Conservation (phyloP, 2,888 invertebrate genomes). For the Troilus luridus region DNA sequence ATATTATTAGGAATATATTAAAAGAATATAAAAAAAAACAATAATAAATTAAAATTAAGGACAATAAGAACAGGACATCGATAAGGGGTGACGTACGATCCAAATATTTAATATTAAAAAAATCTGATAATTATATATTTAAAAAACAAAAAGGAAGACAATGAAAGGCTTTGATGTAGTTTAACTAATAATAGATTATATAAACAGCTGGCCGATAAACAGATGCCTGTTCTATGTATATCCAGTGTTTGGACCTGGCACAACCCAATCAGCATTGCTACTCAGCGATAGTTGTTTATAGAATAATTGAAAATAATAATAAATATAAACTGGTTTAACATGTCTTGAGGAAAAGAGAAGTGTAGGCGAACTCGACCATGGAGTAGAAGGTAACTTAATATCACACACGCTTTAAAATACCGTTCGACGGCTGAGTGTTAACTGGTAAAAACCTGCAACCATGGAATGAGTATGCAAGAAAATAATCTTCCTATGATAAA, state of each 20-base stretch:
- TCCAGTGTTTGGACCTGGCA: neutral
- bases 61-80: too few relatives aligned
- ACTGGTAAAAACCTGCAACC: too few relatives aligned
- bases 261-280: neutral
- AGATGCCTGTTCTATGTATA: neutral
- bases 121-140: neutral
- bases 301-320: neutral
- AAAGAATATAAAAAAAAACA: too few relatives aligned
- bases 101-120: too few relatives aligned
- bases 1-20: too few relatives aligned
- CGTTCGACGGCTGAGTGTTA: too few relatives aligned
- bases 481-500: too few relatives aligned
- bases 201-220: neutral
- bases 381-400: too few relatives aligned
- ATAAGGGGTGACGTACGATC: too few relatives aligned
- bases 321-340: neutral
- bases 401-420: too few relatives aligned
- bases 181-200: constrained; percentile 12
- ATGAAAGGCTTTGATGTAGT: neutral
- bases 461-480: too few relatives aligned
- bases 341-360: neutral
- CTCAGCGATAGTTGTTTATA: neutral
- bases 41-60: too few relatives aligned
- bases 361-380: neutral
- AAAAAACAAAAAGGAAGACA: neutral